phyloP scores from a whole-genome alignment of 2,797 vertebrate genomes.

The Propithecus perrieri region DNA sequence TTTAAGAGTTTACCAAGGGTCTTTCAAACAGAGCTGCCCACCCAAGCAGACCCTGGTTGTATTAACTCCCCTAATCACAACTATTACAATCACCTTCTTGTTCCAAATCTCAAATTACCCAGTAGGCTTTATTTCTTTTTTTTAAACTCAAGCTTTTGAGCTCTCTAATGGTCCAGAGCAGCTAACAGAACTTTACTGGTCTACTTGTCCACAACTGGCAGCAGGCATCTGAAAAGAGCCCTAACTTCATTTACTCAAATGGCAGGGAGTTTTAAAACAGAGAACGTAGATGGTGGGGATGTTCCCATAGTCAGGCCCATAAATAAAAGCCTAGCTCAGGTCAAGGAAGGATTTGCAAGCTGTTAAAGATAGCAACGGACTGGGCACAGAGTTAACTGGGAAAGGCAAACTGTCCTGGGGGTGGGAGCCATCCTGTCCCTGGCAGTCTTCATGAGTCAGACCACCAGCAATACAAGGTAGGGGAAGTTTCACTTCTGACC shows the following conservation, averaged over 20 bases:
- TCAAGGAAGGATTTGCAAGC: background rate
- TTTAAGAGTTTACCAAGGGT: background rate
- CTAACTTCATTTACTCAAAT: background rate
- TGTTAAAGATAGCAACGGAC: background rate
- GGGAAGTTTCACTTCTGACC: background rate
- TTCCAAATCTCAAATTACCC: background rate
- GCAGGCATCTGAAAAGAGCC: background rate
- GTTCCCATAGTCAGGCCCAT: background rate
- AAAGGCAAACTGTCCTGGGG: background rate
- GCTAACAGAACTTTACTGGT: background rate
- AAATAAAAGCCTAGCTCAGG: background rate
- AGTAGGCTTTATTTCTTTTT: background rate
- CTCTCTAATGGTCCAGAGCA: background rate
- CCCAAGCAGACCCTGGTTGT: background rate
- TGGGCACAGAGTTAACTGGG: background rate
- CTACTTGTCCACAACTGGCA: background rate
- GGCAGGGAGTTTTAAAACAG: background rate
- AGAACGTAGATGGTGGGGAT: background rate
- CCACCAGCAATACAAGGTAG: background rate
- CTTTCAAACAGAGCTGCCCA: background rate
- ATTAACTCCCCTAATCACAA: background rate
- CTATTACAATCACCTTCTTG: background rate
- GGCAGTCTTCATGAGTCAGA: background rate
- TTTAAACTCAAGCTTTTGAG: background rate
- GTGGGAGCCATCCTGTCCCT: background rate